Evolutionary conservation across 2,113 vertebrate species (phyloP).

Genomic region (Archocentrus centrarchus): DNA sequence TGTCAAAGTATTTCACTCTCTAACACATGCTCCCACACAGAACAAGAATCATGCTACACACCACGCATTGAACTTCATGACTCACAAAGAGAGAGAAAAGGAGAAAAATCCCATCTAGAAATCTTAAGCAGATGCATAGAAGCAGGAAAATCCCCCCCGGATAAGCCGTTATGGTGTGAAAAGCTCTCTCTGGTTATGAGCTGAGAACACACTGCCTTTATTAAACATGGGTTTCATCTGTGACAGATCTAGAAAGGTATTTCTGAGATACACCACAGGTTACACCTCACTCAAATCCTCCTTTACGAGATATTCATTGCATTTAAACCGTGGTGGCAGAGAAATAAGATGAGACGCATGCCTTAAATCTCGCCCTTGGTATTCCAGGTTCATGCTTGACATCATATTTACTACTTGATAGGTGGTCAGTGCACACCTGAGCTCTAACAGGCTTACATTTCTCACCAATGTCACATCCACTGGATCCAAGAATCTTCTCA

Average conservation of each 20-base stretch:
- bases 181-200: slow-evolving; percentile 62
- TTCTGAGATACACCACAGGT: slow-evolving; percentile 40
- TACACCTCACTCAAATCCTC: slow-evolving; percentile 17
- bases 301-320: slow-evolving; percentile 30
- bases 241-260: slow-evolving; percentile 63
- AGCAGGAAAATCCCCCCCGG: slow-evolving; percentile 57
- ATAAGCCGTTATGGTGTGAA: slow-evolving; percentile 62
- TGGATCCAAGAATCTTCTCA: slow-evolving; percentile 13
- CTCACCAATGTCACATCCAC: slow-evolving; percentile 1
- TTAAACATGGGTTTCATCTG: slow-evolving; percentile 66
- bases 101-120: slow-evolving; percentile 68
- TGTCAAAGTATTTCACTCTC: slow-evolving; percentile 78
- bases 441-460: slow-evolving; percentile 31
- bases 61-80: slow-evolving; percentile 72
- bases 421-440: slow-evolving; percentile 13
- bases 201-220: slow-evolving; percentile 60
- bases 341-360: slow-evolving; percentile 25
- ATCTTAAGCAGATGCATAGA: slow-evolving; percentile 64
- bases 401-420: slow-evolving; percentile 30
- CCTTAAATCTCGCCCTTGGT: slow-evolving; percentile 19
- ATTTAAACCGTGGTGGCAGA: slow-evolving; percentile 49
- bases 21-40: slow-evolving; percentile 63
- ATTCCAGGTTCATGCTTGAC: slow-evolving; percentile 41
- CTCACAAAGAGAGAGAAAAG: slow-evolving; percentile 53
- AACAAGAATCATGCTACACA: slow-evolving; percentile 63